These are phyloP conservation scores for Iselma pallidipennis DNA, from an alignment of 2,888 invertebrate species.

Conservation along the genomic window DNA sequence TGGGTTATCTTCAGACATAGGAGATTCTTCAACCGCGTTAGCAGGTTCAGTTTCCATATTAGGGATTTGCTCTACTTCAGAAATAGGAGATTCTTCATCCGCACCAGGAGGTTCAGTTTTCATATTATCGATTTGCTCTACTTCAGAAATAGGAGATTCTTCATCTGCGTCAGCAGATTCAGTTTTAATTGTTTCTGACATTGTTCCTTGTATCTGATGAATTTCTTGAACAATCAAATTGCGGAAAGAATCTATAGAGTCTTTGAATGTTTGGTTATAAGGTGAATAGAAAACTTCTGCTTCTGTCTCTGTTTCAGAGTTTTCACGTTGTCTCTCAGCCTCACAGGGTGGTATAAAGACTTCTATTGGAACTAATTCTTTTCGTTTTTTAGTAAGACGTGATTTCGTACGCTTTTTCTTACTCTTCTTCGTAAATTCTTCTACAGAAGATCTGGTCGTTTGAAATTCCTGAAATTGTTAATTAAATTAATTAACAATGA, in stretches of 20 bases:
- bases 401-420: background rate
- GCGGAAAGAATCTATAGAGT: conserved; percentile 6
- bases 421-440: background rate
- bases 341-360: background rate
- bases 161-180: conserved; percentile 11
- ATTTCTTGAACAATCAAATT: no score
- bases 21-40: background rate
- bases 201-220: background rate
- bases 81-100: background rate
- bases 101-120: background rate
- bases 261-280: conserved; percentile 24
- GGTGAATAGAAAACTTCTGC: conserved; percentile 41
- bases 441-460: background rate
- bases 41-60: background rate
- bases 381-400: background rate
- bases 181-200: no score
- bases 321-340: background rate
- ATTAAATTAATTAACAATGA: background rate
- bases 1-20: no score
- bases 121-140: conserved; percentile 4
- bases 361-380: background rate
- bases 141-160: background rate
- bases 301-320: background rate
- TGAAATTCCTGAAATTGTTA: background rate
- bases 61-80: conserved; percentile 3